Base-by-base conservation (phyloP, 2,113 vertebrate genomes). In the Fukomys damarensis region DNA sequence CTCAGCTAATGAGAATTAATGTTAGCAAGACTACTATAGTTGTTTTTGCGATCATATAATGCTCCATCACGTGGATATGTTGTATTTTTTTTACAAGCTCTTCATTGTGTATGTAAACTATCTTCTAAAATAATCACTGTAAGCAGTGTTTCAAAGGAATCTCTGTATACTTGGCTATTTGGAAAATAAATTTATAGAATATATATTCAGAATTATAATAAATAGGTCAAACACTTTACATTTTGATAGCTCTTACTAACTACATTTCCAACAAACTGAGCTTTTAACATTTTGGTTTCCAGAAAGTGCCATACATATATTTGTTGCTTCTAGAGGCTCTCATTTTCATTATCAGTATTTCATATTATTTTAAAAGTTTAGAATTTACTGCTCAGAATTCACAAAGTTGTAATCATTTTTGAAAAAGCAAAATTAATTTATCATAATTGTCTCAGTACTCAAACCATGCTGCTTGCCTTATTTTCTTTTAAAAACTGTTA, bases 401-500 rank as follows among this genome's bases (percentile, higher is more conserved):
- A 86, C 28, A 87, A 43, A 65, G 3, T 58, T 26, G 61, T 32
- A 38, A 66, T 91, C 22, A 63, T 14, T 41, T 86, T 89, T 76
- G 22, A 7, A 58, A 76, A 85, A 81, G 3, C 38, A 91, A 81
- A 82, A 70, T 6, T 58, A 46, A 59, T 82, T 54, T 70, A 58
- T 63, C 2, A 49, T 66, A 32, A 14, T 92, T 54, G 1, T 46
- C 66, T 95, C 16, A 91, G 22, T 63, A 80, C 0, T 0, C 70
- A 81, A 52, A 35, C 0, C 30, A 24, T 56, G 84, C 72, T 68
- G 61, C 30, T 68, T 79, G 8, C 3, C 3, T 56, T 70, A 9
- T 83, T 94, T 90, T 89, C 12, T 83, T 68, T 59, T 30, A 84
- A 22, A 95, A 91, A 66, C 3, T 54, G 32, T 76, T 92, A 24